Evolutionary conservation across 2,888 invertebrate genomes (phyloP).

Genomic region (Mantis religiosa): DNA sequence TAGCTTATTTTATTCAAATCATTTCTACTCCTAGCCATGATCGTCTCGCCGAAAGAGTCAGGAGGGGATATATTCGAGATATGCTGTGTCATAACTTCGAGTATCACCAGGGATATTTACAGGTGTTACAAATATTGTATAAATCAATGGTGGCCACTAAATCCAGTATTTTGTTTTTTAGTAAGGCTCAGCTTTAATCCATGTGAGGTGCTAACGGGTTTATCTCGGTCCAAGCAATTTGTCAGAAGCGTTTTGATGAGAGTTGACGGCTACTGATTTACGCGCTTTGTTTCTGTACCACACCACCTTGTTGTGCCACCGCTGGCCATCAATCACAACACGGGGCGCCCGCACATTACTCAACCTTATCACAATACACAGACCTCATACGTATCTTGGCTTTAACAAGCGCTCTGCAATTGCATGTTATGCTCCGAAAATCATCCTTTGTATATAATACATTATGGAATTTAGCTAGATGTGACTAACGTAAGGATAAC

Average conservation of each 20-base stretch:
- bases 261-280: neutral
- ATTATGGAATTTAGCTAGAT: neutral
- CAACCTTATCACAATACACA: neutral
- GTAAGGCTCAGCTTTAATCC: neutral
- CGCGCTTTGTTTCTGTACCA: neutral
- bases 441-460: neutral
- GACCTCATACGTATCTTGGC: neutral
- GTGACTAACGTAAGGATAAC: no score
- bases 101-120: no score
- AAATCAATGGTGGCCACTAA: no score
- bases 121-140: no score
- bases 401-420: neutral
- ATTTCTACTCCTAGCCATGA: no score
- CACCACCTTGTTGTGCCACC: neutral
- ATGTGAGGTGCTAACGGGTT: neutral
- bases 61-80: no score
- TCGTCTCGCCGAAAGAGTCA: no score
- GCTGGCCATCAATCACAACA: neutral
- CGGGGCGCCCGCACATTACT: neutral
- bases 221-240: neutral
- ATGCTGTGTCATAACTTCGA: no score
- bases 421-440: neutral
- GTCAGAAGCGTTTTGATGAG: neutral
- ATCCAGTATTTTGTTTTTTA: no score
- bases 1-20: no score